phyloP scores from a whole-genome alignment of 2,797 vertebrate genomes.

The Hippocampus kuda region DNA sequence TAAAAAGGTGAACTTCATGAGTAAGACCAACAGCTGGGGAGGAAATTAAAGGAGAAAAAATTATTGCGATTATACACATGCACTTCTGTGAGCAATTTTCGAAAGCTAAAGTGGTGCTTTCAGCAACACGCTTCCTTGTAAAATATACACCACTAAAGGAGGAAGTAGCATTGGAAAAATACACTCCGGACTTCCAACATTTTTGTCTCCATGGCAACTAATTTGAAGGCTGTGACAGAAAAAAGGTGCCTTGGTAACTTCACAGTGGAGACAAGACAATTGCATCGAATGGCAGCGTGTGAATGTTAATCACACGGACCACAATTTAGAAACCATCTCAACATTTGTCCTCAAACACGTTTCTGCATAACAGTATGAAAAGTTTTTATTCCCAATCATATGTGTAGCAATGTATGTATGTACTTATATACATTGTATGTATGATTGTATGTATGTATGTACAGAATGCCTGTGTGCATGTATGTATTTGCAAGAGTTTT shows the following conservation, averaged over 20 bases:
- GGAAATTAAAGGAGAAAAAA: constrained; percentile 2
- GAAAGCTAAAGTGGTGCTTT: constrained; percentile 14
- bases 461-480: not conserved
- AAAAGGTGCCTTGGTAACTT: constrained; percentile 58
- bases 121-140: constrained; percentile 29
- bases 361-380: not conserved
- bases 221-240: constrained; percentile 41
- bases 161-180: constrained; percentile 21
- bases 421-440: too few species aligned
- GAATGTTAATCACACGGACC: constrained; percentile 53
- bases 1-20: not conserved
- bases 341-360: not conserved
- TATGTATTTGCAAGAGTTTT: too few species aligned
- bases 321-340: constrained; percentile 18
- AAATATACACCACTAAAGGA: constrained; percentile 21
- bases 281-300: constrained; percentile 26
- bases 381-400: not conserved
- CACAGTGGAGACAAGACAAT: constrained; percentile 46
- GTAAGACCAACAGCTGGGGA: not conserved
- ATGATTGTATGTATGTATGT: not conserved
- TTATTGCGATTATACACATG: not conserved
- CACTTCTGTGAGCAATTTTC: constrained; percentile 8
- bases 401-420: not conserved
- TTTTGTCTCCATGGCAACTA: constrained; percentile 61
- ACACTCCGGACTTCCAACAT: constrained; percentile 36